Evolutionary conservation across 2,888 invertebrate genomes (phyloP), one percentile per base, ranked within the genome.

Genomic region (Apodemia duryi): DNA sequence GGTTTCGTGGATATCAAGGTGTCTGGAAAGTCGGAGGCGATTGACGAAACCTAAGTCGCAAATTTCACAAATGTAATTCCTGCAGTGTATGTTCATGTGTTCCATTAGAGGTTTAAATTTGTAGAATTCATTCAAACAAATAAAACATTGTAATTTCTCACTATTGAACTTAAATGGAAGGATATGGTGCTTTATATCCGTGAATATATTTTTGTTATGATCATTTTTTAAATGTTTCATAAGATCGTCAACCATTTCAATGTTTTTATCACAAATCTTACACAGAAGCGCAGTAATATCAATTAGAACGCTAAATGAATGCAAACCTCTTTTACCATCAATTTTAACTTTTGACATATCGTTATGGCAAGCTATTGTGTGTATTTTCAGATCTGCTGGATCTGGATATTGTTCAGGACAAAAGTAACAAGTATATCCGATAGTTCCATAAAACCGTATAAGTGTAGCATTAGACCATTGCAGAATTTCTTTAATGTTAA

Each of bases 21-120:
- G 88, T 10, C 79, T 74, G 0, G 78, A 68, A 1, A 86, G 70
- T 13, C 81, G 81, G n/a, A 77, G 79, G 28, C 80, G 77, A 43
- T 80, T 83, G 0, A 86, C 81, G 51, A 86, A 88, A 0, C 87
- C 86, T 0, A 82, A 81, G 43, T 83, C 79, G 65, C 88, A 89
- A 6, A 77, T 74, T 2, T 81, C 78, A 57, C 88, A 89, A 1
- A 83, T 71, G 46, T 78, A 86, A 69, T 88, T 88, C 62, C 82
- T 77, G 61, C 81, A 85, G 65, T 89, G 88, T 0, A 75, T 70
- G 46, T 86, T 83, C 87, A 88, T 88, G 51, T 88, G 88, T 11
- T 85, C 83, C 2, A 82, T 72, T 6, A 88, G 71, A 1, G 78
- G 75, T 32, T 73, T 75, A 61, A 83, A 84, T 32, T 74, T 77